These are phyloP conservation scores for Ptilonorhynchus violaceus DNA, from an alignment of 2,113 vertebrate genomes.

Conservation along the genomic window DNA sequence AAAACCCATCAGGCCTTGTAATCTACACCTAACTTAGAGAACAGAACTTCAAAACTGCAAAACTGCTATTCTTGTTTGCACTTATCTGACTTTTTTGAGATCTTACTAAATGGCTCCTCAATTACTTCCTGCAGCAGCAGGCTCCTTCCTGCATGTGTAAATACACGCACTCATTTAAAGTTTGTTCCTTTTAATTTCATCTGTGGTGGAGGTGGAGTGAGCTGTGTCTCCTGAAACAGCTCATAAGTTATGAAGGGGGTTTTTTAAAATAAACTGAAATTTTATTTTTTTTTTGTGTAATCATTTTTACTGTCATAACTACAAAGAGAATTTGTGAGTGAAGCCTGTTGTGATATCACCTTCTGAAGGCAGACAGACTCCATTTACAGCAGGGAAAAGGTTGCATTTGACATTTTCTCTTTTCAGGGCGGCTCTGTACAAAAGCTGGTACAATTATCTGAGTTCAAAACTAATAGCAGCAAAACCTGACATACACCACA, in stretches of 20 bases:
- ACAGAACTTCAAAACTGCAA: background rate
- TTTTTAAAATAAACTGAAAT: background rate
- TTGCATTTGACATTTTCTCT: conserved; percentile 15
- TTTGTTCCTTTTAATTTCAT: background rate
- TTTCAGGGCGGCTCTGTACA: background rate
- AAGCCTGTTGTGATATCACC: background rate
- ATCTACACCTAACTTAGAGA: background rate
- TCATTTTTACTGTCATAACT: background rate
- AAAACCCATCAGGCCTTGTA: background rate
- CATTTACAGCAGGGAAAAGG: background rate
- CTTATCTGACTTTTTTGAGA: background rate
- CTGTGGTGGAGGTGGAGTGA: background rate
- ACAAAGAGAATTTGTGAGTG: background rate
- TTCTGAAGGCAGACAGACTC: background rate
- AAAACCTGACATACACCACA: background rate
- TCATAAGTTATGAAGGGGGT: background rate
- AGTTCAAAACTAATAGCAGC: background rate
- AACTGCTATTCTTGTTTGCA: accelerated
- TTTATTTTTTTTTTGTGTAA: background rate
- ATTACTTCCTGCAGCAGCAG: background rate
- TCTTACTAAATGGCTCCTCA: background rate
- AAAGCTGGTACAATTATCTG: background rate
- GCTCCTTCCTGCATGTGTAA: background rate
- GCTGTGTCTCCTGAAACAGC: background rate
- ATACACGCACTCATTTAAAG: background rate